Conservation (phyloP, 1,140 invertebrate species). For the Lordiphosa collinella region DNA sequence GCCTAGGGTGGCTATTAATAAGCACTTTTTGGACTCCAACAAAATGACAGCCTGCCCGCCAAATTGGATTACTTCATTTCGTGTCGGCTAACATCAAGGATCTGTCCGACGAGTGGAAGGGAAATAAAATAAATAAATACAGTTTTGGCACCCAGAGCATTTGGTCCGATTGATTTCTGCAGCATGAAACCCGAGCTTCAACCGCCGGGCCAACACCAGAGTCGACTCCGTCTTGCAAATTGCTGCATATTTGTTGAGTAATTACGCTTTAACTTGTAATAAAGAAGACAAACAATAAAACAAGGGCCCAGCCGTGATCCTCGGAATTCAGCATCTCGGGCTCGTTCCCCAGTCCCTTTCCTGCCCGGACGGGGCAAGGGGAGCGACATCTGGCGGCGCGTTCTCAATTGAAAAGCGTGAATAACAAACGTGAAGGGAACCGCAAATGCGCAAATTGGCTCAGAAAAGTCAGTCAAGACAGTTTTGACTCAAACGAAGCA, state of each 20-base stretch:
- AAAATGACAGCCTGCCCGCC: conserved; percentile 58
- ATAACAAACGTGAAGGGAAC: conserved; percentile 69
- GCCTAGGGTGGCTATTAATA: conserved; percentile 37
- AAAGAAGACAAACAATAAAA: conserved; percentile 78
- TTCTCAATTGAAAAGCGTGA: conserved; percentile 76
- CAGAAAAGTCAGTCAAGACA: conserved; percentile 46
- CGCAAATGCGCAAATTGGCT: conserved; percentile 65
- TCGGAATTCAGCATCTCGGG: neutral
- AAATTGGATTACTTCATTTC: conserved; percentile 77
- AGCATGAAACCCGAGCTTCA: neutral
- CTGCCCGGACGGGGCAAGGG: neutral
- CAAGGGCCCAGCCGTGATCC: conserved; percentile 50
- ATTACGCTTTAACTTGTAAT: conserved; percentile 77
- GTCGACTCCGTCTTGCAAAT: conserved; percentile 45
- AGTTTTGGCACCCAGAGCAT: neutral
- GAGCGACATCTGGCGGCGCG: conserved; percentile 57
- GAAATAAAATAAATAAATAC: conserved; percentile 7
- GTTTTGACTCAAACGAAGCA: conserved; percentile 3
- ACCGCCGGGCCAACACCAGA: conserved; percentile 3
- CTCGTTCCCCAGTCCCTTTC: neutral
- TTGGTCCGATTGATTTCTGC: neutral
- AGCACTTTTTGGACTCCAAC: conserved; percentile 57
- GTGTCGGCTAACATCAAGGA: conserved; percentile 51
- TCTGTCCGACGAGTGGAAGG: neutral
- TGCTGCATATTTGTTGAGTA: conserved; percentile 77